These are phyloP conservation scores for Tauraco hartlaubi DNA, from an alignment of 2,797 vertebrate genomes.

Conservation along the genomic window DNA sequence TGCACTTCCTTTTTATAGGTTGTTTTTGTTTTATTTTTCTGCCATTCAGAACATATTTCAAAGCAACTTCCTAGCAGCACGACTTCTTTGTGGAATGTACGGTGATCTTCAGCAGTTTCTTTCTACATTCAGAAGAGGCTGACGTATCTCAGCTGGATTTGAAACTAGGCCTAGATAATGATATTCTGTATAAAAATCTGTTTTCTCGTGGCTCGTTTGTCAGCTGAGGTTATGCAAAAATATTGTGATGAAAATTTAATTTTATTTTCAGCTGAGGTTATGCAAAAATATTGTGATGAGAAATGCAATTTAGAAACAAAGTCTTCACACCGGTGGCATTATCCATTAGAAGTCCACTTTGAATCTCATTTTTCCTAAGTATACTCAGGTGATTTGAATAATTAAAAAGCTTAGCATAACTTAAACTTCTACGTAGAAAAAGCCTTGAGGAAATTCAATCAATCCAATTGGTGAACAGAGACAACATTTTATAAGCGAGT, in stretches of 20 bases:
- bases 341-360: background rate
- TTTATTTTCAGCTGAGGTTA: conserved; percentile 11
- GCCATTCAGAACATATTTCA: background rate
- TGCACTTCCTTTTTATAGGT: background rate
- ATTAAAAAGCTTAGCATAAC: background rate
- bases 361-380: background rate
- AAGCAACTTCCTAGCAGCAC: conserved; percentile 23
- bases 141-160: conserved; percentile 1
- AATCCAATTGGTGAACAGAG: background rate
- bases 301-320: background rate
- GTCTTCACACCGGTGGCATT: background rate
- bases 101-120: conserved; percentile 1
- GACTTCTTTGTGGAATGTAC: background rate
- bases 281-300: conserved; percentile 15
- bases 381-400: background rate
- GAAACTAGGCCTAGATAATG: background rate
- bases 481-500: background rate
- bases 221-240: conserved; percentile 4
- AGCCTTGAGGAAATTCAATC: background rate
- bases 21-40: background rate
- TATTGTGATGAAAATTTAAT: conserved; percentile 8
- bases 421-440: background rate
- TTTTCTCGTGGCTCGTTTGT: conserved; percentile 19
- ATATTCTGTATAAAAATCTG: background rate
- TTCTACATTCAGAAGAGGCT: background rate